Evolutionary conservation across 2,888 invertebrate genomes (phyloP).

Genomic region (Tipula helvola): DNA sequence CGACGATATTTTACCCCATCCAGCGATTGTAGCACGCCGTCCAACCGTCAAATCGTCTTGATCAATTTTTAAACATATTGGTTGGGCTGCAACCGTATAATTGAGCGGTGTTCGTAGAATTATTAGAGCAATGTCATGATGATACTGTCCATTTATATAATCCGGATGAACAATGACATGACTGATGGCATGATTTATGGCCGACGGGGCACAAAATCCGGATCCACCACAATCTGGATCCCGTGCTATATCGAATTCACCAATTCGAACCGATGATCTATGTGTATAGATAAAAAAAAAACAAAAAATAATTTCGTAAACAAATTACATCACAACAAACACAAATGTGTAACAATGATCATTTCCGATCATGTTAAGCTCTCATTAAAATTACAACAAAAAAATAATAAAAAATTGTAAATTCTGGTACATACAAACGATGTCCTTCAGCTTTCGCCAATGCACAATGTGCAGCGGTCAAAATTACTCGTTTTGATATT

Average conservation of each 20-base stretch:
- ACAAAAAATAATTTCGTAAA: neutral
- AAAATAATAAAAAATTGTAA: neutral
- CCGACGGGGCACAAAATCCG: conserved; percentile 60
- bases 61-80: conserved; percentile 49
- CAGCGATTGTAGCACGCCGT: conserved; percentile 33
- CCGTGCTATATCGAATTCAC: conserved; percentile 58
- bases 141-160: conserved; percentile 52
- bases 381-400: neutral
- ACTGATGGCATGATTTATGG: conserved; percentile 57
- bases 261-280: conserved; percentile 59
- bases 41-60: conserved; percentile 33
- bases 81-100: conserved; percentile 62
- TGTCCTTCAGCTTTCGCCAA: conserved; percentile 63
- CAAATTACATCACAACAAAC: neutral
- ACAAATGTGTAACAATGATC: conserved; percentile 1
- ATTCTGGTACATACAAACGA: conserved; percentile 44
- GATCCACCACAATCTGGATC: conserved; percentile 60
- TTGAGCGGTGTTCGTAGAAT: conserved; percentile 55
- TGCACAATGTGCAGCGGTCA: conserved; percentile 71
- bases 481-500: conserved; percentile 44
- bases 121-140: conserved; percentile 62
- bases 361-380: neutral
- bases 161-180: conserved; percentile 67
- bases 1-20: conserved; percentile 53
- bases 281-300: too few relatives aligned